Evolutionary conservation across 2,113 vertebrate genomes (phyloP).

Genomic region (Sebastes fasciatus): DNA sequence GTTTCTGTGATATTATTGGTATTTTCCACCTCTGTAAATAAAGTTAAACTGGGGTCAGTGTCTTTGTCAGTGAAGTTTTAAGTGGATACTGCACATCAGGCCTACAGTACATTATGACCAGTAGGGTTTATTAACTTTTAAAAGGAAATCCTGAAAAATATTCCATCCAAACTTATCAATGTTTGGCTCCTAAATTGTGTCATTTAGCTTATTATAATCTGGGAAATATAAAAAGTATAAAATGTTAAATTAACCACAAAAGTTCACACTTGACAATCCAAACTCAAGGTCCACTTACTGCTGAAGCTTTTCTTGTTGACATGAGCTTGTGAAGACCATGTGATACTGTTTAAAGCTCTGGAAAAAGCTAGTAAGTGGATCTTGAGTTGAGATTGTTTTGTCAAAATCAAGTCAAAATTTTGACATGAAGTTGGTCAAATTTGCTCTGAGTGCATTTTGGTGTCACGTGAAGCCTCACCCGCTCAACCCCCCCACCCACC

Average conservation of each 20-base stretch:
- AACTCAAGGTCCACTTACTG: background rate
- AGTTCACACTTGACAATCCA: background rate
- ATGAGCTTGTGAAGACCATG: background rate
- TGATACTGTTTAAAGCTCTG: background rate
- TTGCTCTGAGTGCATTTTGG: constrained; percentile 19
- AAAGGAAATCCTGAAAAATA: background rate
- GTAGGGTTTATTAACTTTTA: background rate
- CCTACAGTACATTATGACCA: background rate
- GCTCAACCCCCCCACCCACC: background rate
- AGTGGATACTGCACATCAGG: background rate
- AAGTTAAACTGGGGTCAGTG: background rate
- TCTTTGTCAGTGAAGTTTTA: background rate
- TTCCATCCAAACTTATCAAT: too few species aligned
- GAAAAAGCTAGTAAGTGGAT: background rate
- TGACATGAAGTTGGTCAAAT: background rate
- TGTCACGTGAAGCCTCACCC: background rate
- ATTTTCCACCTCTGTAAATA: background rate
- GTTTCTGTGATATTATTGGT: background rate
- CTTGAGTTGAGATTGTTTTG: background rate
- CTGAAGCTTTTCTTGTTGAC: background rate
- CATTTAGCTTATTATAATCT: background rate
- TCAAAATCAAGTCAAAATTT: background rate
- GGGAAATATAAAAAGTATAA: background rate
- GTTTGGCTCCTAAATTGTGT: background rate
- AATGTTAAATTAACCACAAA: background rate